Evolutionary conservation across 2,888 invertebrate genomes (phyloP).

Genomic region (Halocaridina rubra): DNA sequence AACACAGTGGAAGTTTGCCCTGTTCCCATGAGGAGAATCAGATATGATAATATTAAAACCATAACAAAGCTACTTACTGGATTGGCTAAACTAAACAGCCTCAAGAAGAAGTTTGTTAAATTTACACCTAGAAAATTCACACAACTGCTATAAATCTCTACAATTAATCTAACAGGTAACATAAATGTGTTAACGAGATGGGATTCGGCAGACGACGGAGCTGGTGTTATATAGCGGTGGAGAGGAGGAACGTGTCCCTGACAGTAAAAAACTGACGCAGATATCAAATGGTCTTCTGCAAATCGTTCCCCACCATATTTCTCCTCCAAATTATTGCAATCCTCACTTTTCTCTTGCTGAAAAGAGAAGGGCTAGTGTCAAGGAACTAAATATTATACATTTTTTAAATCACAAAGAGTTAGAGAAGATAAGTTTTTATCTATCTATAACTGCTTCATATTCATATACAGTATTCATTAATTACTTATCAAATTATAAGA

Average conservation of each 20-base stretch:
- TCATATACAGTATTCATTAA: no score
- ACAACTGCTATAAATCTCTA: not conserved
- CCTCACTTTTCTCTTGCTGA: not conserved
- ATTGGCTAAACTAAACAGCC: not conserved
- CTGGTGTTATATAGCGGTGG: constrained; percentile 12
- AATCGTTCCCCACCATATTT: constrained; percentile 53
- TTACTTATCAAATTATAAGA: no score
- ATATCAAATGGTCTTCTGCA: constrained; percentile 47
- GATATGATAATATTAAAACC: not conserved
- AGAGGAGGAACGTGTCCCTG: constrained; percentile 38
- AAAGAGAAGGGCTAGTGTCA: no score
- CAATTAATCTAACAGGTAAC: not conserved
- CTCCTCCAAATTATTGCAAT: constrained; percentile 22
- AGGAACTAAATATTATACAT: no score
- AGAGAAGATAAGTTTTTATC: no score
- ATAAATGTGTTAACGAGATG: not conserved
- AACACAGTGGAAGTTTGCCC: not conserved
- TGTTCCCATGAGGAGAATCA: not conserved
- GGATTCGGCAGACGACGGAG: not conserved
- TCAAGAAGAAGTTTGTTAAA: not conserved
- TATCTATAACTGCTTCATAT: no score
- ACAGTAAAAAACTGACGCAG: constrained; percentile 21
- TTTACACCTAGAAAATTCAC: constrained; percentile 20
- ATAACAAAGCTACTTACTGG: not conserved
- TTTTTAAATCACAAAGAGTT: no score